Conservation (phyloP, 2,888 invertebrate genomes). For the Tethea ocularis region DNA sequence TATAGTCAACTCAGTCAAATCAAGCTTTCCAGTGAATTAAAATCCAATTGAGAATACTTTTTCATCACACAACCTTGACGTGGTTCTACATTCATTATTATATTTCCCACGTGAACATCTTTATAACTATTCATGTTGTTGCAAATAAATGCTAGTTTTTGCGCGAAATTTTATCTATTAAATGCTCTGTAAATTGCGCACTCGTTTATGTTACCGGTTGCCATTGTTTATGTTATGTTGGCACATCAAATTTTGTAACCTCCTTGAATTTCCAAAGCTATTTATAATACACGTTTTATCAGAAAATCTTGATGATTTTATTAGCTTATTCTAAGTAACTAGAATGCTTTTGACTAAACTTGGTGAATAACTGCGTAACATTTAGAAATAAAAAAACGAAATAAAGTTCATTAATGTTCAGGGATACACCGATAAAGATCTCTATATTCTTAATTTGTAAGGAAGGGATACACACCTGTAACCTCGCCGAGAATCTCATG, state of each 20-base stretch:
- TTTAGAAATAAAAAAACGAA: conserved; percentile 37
- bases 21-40: conserved; percentile 32
- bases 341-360: conserved; percentile 42
- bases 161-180: conserved; percentile 48
- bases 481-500: conserved; percentile 62
- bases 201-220: conserved; percentile 41
- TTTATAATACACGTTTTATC: conserved; percentile 51
- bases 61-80: conserved; percentile 55
- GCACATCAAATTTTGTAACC: conserved; percentile 63
- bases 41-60: conserved; percentile 51
- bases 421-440: not conserved
- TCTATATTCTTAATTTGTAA: conserved; percentile 11
- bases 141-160: conserved; percentile 44
- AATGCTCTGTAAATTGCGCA: conserved; percentile 52
- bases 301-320: conserved; percentile 63
- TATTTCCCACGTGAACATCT: conserved; percentile 64
- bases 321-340: conserved; percentile 50
- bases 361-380: conserved; percentile 32
- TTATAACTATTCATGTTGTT: conserved; percentile 35
- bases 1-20: not conserved
- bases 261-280: conserved; percentile 55
- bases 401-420: conserved; percentile 10
- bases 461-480: conserved; percentile 57
- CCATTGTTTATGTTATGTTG: conserved; percentile 68
- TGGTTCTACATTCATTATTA: conserved; percentile 31